These are phyloP conservation scores for Agelastica alni DNA, from an alignment of 2,888 invertebrate species.

Conservation along the genomic window DNA sequence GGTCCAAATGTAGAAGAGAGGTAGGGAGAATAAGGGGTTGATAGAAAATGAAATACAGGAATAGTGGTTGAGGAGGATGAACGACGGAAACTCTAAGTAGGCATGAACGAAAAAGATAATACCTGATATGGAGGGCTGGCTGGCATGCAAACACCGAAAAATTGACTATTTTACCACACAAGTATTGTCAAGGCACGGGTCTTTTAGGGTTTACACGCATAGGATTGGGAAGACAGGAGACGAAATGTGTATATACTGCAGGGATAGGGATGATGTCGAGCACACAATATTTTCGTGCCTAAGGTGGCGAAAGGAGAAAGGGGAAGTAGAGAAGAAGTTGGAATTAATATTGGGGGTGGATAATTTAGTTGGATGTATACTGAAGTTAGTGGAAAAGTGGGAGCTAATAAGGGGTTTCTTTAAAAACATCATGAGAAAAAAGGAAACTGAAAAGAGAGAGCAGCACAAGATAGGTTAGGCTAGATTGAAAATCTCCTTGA, in stretches of 20 bases:
- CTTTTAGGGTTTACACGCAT: not conserved
- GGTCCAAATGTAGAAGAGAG: not conserved
- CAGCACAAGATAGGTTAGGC: too few relatives aligned
- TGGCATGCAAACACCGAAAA: not conserved
- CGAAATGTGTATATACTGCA: too few relatives aligned
- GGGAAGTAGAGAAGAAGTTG: not conserved
- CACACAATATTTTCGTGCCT: not conserved
- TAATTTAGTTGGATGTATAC: not conserved
- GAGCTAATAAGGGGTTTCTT: not conserved
- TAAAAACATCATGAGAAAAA: not conserved
- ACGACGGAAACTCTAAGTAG: too few relatives aligned
- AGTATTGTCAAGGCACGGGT: not conserved
- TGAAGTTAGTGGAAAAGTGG: not conserved
- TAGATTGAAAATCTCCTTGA: too few relatives aligned
- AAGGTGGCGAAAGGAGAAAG: not conserved
- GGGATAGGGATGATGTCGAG: not conserved
- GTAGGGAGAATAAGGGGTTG: not conserved
- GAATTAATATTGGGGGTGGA: not conserved
- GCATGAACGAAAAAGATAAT: too few relatives aligned
- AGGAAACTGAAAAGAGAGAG: too few relatives aligned
- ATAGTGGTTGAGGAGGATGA: not conserved
- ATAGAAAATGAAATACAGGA: not conserved
- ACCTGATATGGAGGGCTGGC: not conserved
- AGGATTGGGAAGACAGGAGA: too few relatives aligned
- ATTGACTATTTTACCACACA: not conserved